Evolutionary conservation across 1,140 invertebrate species (phyloP), one percentile per base, ranked within the genome.

Genomic region (Steinernema feltiae): DNA sequence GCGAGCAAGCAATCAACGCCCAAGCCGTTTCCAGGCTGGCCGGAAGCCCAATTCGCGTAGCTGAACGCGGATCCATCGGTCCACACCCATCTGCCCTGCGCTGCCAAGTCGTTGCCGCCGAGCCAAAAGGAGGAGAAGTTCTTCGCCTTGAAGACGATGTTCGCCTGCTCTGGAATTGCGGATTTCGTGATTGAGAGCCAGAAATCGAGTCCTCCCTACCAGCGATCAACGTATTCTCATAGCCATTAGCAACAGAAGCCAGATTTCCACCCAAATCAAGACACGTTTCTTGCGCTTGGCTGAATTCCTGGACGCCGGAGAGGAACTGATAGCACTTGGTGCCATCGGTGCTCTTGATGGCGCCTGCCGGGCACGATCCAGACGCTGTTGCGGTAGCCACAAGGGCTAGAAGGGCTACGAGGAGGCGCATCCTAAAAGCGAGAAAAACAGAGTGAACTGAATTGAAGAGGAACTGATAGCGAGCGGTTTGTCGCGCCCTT

Each of bases 61-160:
- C 32, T 21, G 71, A 32, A 32, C 21, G 0, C 70, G 18, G 32
- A 0, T 27, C 48, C 48, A 63, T 76, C 75, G 7, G 70, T 76
- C 75, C 75, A 76, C 32, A 30, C 32, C 75, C 75, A 76, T 30
- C 17, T 74, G 41, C 75, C 75, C 24, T 70, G 15, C 18, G 71
- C 46, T 29, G 48, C 75, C 31, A 76, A 32, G 41, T 76, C 75
- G 18, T 76, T 76, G 1, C 32, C 75, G 12, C 75, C 75, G 24
- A 48, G 30, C 75, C 75, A 76, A 29, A 63, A 63, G 15, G 2
- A 3, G 24, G 53, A n/a, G 3, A 27, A 3, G 53, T 63, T 63
- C 53, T 63, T 63, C 2, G 7, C 12, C 24, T 27, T 27, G 53
- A 63, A 63, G 3, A 63, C 15, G 53, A 21, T 21, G 53, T 63